These are phyloP conservation scores for Labeo catla DNA, from an alignment of 2,113 vertebrate genomes.

Conservation along the genomic window DNA sequence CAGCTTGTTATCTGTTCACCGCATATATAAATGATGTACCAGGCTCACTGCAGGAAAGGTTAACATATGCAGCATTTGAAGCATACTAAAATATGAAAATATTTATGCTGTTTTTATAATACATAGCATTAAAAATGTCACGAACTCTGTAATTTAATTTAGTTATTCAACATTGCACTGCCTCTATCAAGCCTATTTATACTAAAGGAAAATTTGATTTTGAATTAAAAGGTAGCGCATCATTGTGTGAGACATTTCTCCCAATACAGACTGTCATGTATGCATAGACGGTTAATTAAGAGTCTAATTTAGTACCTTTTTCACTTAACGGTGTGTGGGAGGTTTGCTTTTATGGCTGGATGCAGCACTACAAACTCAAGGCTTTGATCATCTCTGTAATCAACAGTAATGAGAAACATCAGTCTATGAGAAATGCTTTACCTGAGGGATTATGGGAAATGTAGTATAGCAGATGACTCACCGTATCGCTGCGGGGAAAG, in stretches of 20 bases:
- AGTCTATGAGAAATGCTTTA: conserved; percentile 72
- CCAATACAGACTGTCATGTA: neutral
- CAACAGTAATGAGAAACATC: conserved; percentile 67
- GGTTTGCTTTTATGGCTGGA: conserved; percentile 61
- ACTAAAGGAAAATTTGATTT: neutral
- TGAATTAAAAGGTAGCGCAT: neutral
- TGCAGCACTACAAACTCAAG: conserved; percentile 62
- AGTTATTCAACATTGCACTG: neutral
- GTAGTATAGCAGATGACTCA: conserved; percentile 72
- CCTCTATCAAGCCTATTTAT: neutral
- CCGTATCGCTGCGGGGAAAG: conserved; percentile 66
- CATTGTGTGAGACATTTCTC: neutral
- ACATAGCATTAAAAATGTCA: neutral
- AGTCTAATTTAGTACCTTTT: conserved; percentile 46
- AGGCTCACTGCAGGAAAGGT: conserved; percentile 3
- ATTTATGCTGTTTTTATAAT: neutral
- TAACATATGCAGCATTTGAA: conserved; percentile 12
- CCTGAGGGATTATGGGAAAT: conserved; percentile 62
- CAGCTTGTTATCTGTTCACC: conserved; percentile 13
- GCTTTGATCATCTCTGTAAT: conserved; percentile 72
- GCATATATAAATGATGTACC: neutral
- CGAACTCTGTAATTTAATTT: neutral
- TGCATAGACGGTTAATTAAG: conserved; percentile 11
- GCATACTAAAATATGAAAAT: neutral
- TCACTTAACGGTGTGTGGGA: conserved; percentile 59